Percentiles rank a stretch among this genome's conserved stretches.
phyloP scores from a whole-genome alignment of 2,888 invertebrate genomes.

The Drosophila nigricruria region DNA sequence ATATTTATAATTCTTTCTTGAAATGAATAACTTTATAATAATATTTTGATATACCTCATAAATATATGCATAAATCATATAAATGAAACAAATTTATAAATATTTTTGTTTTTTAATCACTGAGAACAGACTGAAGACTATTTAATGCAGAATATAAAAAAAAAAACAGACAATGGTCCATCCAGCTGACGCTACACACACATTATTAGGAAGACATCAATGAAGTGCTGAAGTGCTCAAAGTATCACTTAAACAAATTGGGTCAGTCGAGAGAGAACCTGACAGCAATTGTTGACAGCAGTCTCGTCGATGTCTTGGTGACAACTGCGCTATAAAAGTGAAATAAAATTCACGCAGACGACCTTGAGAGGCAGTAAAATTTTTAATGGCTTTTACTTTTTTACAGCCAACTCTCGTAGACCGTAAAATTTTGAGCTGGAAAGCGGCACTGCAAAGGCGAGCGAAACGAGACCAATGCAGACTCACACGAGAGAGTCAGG shows the following conservation, averaged over 20 bases:
- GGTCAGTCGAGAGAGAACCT: constrained; percentile 60
- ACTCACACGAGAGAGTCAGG: constrained; percentile 6
- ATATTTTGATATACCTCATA: too few species aligned
- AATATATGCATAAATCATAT: too few species aligned
- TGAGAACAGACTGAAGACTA: neutral
- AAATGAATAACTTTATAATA: too few species aligned
- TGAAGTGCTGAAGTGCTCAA: constrained; percentile 29
- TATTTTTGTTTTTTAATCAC: neutral
- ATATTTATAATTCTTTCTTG: neutral
- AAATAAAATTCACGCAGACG: constrained; percentile 83
- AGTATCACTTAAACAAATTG: constrained; percentile 49
- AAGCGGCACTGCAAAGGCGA: constrained; percentile 45
- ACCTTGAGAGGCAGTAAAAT: constrained; percentile 84
- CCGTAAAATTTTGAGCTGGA: constrained; percentile 62
- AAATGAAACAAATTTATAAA: neutral
- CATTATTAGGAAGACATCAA: constrained; percentile 16
- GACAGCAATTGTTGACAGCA: constrained; percentile 44
- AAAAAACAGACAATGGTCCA: neutral
- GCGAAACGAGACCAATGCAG: constrained; percentile 29
- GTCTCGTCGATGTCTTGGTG: constrained; percentile 42
- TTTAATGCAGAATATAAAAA: neutral
- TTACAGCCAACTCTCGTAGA: constrained; percentile 78
- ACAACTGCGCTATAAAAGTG: constrained; percentile 63
- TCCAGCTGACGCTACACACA: neutral
- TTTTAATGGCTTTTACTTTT: constrained; percentile 85